Evolutionary conservation across 2,888 invertebrate genomes (phyloP).

Genomic region (Epinotia brunnichana): DNA sequence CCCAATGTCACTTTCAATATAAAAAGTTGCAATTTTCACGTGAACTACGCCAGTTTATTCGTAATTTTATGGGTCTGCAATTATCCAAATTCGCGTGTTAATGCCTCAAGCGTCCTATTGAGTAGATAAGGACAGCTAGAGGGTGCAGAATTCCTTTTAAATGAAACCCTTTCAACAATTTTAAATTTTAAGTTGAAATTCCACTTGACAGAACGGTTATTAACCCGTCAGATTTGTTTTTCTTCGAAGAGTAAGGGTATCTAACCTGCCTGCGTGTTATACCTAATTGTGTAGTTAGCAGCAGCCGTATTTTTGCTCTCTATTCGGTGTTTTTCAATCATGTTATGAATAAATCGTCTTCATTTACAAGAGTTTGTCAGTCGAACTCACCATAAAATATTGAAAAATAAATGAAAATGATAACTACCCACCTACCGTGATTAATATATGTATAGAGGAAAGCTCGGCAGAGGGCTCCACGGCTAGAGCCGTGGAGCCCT

Average conservation of each 20-base stretch:
- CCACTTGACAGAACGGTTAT: conserved; percentile 13
- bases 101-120: conserved; percentile 1
- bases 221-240: conserved; percentile 18
- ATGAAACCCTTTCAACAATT: conserved; percentile 20
- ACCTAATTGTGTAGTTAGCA: neutral
- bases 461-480: neutral
- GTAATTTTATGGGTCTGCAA: neutral
- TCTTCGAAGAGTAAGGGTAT: neutral
- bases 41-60: neutral
- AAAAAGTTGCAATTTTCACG: neutral
- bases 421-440: neutral
- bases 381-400: neutral
- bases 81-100: conserved; percentile 15
- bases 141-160: conserved; percentile 20
- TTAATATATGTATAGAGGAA: neutral
- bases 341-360: neutral
- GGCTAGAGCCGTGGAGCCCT: no score
- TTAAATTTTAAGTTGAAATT: conserved; percentile 12
- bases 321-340: neutral
- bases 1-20: no score
- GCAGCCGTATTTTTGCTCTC: no score
- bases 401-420: neutral
- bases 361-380: neutral
- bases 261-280: neutral
- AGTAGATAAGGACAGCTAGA: conserved; percentile 5